Percentiles rank a stretch among this genome's conserved stretches.
These are phyloP conservation scores for Cremastinae sp. DNA, from an alignment of 2,888 invertebrate species.

Conservation along the genomic window DNA sequence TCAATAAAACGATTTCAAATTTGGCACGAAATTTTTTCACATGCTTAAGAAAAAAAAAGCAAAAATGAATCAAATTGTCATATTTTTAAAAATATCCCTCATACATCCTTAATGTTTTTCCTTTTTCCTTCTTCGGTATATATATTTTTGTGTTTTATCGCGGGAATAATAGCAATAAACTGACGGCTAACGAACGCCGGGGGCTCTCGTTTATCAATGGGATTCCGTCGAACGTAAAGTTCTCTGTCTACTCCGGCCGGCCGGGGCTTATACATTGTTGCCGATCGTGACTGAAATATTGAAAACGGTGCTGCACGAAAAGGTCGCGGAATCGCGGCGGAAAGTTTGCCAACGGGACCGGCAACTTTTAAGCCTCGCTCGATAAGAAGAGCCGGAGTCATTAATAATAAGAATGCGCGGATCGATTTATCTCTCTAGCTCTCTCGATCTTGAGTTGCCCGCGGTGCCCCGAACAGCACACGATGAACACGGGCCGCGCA, in stretches of 20 bases:
- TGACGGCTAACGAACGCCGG: constrained; percentile 27
- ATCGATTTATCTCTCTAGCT: constrained; percentile 24
- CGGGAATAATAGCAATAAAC: constrained; percentile 17
- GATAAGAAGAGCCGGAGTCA: constrained; percentile 14
- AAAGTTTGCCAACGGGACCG: constrained; percentile 13
- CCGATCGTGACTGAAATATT: constrained; percentile 24
- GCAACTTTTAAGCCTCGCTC: background rate
- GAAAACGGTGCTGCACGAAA: constrained; percentile 6
- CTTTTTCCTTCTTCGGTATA: background rate
- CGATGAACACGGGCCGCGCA: constrained; percentile 26
- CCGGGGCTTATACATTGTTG: constrained; percentile 1
- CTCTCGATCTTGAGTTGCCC: constrained; percentile 14
- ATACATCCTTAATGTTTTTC: background rate
- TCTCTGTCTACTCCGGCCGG: background rate
- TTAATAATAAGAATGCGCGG: constrained; percentile 46
- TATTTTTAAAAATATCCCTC: too few relatives aligned
- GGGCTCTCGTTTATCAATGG: background rate
- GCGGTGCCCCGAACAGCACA: constrained; percentile 22
- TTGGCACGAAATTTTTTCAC: too few relatives aligned
- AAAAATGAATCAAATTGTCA: too few relatives aligned
- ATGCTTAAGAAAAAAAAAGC: too few relatives aligned
- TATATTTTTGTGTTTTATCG: constrained; percentile 3
- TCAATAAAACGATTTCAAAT: too few relatives aligned
- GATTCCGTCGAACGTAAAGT: background rate
- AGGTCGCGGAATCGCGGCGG: constrained; percentile 3